Evolutionary conservation across 53 echinoderm and acorn worm species (phyloP).

Genomic region (Echinometra lucunter): DNA sequence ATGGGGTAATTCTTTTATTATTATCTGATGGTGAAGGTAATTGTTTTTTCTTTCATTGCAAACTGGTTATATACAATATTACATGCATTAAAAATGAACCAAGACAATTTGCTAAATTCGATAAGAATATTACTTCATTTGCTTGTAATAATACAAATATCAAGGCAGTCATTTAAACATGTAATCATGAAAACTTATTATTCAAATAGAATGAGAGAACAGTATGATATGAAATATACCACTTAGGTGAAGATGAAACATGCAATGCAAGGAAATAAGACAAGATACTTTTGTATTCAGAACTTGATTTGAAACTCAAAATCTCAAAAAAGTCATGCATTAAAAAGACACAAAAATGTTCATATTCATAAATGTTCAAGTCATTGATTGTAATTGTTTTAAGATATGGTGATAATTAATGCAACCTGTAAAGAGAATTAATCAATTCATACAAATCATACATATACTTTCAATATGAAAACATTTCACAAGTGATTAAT

Average conservation of each 20-base stretch:
- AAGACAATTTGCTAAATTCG: not conserved
- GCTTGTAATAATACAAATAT: not conserved
- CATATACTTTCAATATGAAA: not conserved
- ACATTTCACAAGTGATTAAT: not conserved
- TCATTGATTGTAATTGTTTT: not conserved
- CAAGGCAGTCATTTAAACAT: not conserved
- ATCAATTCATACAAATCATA: not conserved
- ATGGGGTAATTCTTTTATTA: not conserved
- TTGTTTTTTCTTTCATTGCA: not conserved
- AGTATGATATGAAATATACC: not conserved
- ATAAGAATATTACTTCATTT: not conserved
- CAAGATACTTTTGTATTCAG: not conserved
- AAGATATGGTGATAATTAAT: not conserved
- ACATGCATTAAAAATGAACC: not conserved
- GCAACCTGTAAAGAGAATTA: conserved; percentile 3
- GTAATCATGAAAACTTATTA: not conserved
- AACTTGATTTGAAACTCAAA: not conserved
- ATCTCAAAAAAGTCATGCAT: not conserved
- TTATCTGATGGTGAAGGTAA: not conserved
- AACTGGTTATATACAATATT: not conserved
- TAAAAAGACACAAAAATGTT: not conserved
- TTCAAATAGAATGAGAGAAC: not conserved
- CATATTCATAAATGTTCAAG: not conserved
- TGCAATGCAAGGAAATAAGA: conserved; percentile 41
- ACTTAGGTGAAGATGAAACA: conserved; percentile 19